phyloP scores from a whole-genome alignment of 2,888 invertebrate genomes.

The Tromatobia lineatoria region DNA sequence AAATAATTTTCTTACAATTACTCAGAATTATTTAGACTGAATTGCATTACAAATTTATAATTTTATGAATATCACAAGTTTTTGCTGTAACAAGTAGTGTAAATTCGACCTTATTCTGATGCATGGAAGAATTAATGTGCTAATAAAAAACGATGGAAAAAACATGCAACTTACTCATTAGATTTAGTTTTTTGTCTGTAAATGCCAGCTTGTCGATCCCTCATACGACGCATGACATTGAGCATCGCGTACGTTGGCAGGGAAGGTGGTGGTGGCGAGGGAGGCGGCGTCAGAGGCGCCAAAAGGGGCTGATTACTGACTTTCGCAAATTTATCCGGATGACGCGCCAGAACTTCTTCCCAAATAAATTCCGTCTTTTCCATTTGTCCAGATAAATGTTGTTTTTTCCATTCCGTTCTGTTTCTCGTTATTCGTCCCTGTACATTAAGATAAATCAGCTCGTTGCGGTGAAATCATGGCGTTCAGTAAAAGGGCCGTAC shows the following conservation, averaged over 20 bases:
- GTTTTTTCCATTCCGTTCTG: conserved; percentile 75
- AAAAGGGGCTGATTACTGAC: conserved; percentile 77
- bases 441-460: not conserved
- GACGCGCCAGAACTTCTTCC: conserved; percentile 85
- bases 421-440: conserved; percentile 83
- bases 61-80: too few relatives aligned
- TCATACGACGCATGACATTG: conserved; percentile 88
- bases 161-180: conserved; percentile 77
- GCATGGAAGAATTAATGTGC: too few relatives aligned
- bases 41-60: too few relatives aligned
- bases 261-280: conserved; percentile 79
- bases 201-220: conserved; percentile 86
- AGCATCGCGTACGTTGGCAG: conserved; percentile 91
- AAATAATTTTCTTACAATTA: too few relatives aligned
- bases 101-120: too few relatives aligned
- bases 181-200: conserved; percentile 78
- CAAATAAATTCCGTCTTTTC: conserved; percentile 84
- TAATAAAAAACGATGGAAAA: not conserved
- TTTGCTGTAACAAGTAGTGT: too few relatives aligned
- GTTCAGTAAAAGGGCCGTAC: too few relatives aligned
- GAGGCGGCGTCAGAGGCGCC: conserved; percentile 78
- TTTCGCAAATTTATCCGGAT: conserved; percentile 85
- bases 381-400: conserved; percentile 84
- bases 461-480: not conserved
- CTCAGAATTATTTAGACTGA: too few relatives aligned